A percentile compares a stretch with the other conserved stretches of the same genome.
Conservation (phyloP, 2,113 vertebrate species). For the Podiceps cristatus region DNA sequence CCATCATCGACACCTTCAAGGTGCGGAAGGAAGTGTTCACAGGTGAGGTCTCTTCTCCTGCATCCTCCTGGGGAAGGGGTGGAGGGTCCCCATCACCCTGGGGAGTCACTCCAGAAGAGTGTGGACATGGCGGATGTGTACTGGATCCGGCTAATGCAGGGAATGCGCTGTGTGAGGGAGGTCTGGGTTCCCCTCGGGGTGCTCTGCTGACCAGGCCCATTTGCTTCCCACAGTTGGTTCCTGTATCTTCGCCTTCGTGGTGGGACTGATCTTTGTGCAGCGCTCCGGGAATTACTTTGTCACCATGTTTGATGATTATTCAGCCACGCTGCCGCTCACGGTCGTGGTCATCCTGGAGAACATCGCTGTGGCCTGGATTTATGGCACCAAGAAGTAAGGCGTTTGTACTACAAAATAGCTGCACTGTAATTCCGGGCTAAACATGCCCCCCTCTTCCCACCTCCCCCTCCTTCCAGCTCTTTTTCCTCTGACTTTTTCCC, state of each 20-base stretch:
- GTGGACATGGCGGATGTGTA: rapidly evolving
- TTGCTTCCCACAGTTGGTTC: conserved; percentile 86
- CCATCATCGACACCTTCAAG: conserved; percentile 96
- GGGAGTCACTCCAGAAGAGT: neutral
- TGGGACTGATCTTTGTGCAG: conserved; percentile 96
- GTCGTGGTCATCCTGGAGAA: conserved; percentile 98
- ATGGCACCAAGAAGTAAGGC: conserved; percentile 94
- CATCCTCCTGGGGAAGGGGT: neutral
- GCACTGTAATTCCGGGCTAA: neutral
- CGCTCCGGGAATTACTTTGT: conserved; percentile 98
- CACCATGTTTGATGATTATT: conserved; percentile 99
- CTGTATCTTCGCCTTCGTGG: conserved; percentile 92
- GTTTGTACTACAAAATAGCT: neutral
- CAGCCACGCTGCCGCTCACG: conserved; percentile 93
- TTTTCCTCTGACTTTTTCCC: neutral
- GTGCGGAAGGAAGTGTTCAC: conserved; percentile 96
- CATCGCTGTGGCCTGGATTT: conserved; percentile 97
- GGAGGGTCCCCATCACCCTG: neutral
- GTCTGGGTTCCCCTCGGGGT: too few species aligned
- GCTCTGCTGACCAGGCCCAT: neutral
- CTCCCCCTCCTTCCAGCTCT: neutral
- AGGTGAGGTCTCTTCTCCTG: conserved; percentile 81
- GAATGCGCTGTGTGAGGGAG: neutral
- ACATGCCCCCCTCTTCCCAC: neutral
- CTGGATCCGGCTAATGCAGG: neutral